Conservation (phyloP, 1,140 invertebrate genomes). For the Hylaeus volcanicus region DNA sequence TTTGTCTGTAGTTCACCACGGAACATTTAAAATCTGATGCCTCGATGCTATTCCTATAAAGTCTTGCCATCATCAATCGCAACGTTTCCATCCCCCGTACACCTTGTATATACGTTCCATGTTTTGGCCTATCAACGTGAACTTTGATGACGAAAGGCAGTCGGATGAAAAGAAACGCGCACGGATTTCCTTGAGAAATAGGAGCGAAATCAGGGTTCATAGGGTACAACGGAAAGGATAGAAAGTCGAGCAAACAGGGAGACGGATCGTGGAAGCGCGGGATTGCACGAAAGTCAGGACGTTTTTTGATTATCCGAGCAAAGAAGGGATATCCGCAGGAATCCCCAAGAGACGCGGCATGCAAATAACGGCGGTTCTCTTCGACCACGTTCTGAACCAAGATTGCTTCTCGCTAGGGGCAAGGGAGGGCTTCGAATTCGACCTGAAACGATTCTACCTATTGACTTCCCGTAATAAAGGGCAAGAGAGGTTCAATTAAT, state of each 20-base stretch:
- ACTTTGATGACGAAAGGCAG: constrained; percentile 3
- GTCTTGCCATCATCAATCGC: too few species aligned
- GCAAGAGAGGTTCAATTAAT: neutral
- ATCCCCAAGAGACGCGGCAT: constrained; percentile 46
- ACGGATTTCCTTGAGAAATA: constrained; percentile 16
- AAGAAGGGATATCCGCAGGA: constrained; percentile 45
- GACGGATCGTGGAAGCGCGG: neutral
- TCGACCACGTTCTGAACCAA: constrained; percentile 51
- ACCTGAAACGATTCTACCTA: neutral
- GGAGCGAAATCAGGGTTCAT: neutral
- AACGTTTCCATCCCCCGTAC: too few species aligned
- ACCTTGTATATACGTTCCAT: too few species aligned
- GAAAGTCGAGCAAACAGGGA: constrained; percentile 59
- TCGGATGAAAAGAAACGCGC: constrained; percentile 14
- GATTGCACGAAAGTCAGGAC: constrained; percentile 36
- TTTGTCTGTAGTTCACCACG: too few species aligned
- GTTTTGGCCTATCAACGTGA: constrained; percentile 24
- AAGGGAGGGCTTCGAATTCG: neutral
- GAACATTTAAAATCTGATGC: too few species aligned
- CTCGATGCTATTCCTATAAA: too few species aligned
- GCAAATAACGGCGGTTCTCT: constrained; percentile 57
- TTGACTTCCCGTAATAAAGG: neutral
- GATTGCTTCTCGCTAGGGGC: constrained; percentile 40
- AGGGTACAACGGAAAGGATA: constrained; percentile 1
- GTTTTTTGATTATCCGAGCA: constrained; percentile 62